These are phyloP conservation scores for Pogonocichla stellata DNA, from an alignment of 2,113 vertebrate species.

Conservation along the genomic window DNA sequence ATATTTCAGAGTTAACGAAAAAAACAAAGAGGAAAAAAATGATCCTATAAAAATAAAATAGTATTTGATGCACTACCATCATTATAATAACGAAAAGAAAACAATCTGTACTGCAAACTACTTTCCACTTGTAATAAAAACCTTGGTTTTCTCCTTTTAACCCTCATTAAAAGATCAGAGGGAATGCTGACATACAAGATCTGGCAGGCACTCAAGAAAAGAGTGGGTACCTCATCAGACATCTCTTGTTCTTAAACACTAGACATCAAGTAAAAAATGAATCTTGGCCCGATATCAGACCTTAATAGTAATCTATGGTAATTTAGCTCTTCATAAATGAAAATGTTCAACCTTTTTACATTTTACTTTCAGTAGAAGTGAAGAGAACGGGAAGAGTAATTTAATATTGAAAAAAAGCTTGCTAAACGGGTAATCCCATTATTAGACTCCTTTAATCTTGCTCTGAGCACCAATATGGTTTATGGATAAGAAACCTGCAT, in stretches of 20 bases:
- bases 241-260: slow-evolving; percentile 54
- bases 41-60: slow-evolving; percentile 19
- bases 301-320: slow-evolving; percentile 47
- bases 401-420: slow-evolving; percentile 35
- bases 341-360: slow-evolving; percentile 32
- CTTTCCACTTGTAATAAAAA: slow-evolving; percentile 57
- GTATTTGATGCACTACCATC: slow-evolving; percentile 36
- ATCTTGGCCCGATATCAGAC: slow-evolving; percentile 64
- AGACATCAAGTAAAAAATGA: slow-evolving; percentile 59
- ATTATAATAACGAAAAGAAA: slow-evolving; percentile 41
- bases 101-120: slow-evolving; percentile 40
- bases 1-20: neutral
- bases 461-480: neutral
- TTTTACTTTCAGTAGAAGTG: slow-evolving; percentile 26
- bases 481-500: neutral
- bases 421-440: neutral
- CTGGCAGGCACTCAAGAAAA: slow-evolving; percentile 65
- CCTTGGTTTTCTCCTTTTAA: slow-evolving; percentile 66
- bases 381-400: slow-evolving; percentile 20
- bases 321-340: slow-evolving; percentile 51
- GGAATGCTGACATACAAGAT: slow-evolving; percentile 66
- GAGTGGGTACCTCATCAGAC: slow-evolving; percentile 54
- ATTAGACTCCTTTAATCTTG: slow-evolving; percentile 35
- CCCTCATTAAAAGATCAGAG: slow-evolving; percentile 73
- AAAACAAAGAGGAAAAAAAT: neutral